Percentiles rank a stretch among this genome's conserved stretches.
These are phyloP conservation scores for Acromyrmex charruanus DNA, from an alignment of 1,140 invertebrate species.

Conservation along the genomic window DNA sequence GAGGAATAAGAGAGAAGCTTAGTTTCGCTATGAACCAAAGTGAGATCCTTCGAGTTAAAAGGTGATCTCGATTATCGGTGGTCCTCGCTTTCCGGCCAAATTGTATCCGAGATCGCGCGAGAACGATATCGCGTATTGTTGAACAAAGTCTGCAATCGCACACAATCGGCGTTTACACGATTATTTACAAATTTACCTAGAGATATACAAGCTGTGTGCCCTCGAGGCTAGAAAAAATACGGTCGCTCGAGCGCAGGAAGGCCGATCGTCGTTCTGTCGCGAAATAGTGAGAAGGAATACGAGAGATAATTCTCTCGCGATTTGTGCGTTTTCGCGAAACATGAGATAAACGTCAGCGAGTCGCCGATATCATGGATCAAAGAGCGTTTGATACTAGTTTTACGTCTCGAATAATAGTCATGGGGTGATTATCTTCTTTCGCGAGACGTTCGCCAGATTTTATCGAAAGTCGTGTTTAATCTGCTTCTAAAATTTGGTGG, in stretches of 20 bases:
- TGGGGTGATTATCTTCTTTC: background rate
- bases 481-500: background rate
- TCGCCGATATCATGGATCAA: background rate
- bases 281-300: background rate
- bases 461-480: conserved; percentile 1
- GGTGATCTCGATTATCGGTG: background rate
- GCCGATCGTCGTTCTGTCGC: conserved; percentile 12
- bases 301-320: conserved; percentile 10
- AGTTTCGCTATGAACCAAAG: conserved; percentile 36
- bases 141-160: conserved; percentile 30
- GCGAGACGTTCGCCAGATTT: background rate
- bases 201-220: conserved; percentile 70
- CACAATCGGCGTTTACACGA: conserved; percentile 33
- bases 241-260: conserved; percentile 70
- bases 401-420: background rate
- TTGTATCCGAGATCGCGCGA: conserved; percentile 38
- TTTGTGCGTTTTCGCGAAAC: conserved; percentile 11
- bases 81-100: conserved; percentile 8
- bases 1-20: conserved; percentile 42
- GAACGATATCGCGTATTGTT: conserved; percentile 19
- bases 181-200: conserved; percentile 75
- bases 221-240: conserved; percentile 70
- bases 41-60: conserved; percentile 5
- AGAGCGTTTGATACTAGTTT: conserved; percentile 21
- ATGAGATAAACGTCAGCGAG: conserved; percentile 2